Evolutionary conservation across 1,140 invertebrate species (phyloP), one percentile per base, ranked within the genome.

Genomic region (Sogatella furcifera): DNA sequence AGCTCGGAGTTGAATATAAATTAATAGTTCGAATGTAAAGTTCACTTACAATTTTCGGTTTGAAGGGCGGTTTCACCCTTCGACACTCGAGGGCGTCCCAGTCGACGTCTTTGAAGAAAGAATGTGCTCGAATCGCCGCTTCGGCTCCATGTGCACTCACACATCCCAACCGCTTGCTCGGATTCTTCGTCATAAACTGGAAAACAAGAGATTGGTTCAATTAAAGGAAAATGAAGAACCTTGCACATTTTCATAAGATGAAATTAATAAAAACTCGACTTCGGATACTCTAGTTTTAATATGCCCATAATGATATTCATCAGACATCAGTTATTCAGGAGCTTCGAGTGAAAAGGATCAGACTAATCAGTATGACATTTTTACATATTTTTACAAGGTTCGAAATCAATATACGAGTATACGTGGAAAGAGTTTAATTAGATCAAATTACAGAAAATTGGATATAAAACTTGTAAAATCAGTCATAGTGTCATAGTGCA

Each of bases 101-200:
- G 72, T 99, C 94, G 68, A 99, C 89, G 64, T 95, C 91, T 69
- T 84, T 84, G 80, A 99, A 99, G 80, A 99, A 99, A 53, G 92
- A 80, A 81, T 99, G 97, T 65, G 78, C 76, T 64, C 88, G 81
- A 70, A 99, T 98, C 34, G 94, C 91, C 63, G 82, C 83, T 74
- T 92, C 92, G 59, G 83, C 80, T 21, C 86, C 84, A 72, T 92
- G 83, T 21, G 77, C 76, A 28, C 75, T 73, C 1, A 90, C 86
- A 77, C 95, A 97, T 55, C 97, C 97, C 55, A 99, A 79, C 66
- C 97, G 83, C 68, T 92, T 93, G 54, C 86, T 83, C 15, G 95
- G 92, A 81, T 95, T 97, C 77, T 99, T 98, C 34, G 95, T 98
- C 88, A 99, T 97, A 74, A 99, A 98, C 76, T 96, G 79, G 76